Percentiles rank a stretch among this genome's conserved stretches.
These are phyloP conservation scores for Nesidiocoris tenuis DNA, from an alignment of 2,888 invertebrate genomes.

Conservation along the genomic window DNA sequence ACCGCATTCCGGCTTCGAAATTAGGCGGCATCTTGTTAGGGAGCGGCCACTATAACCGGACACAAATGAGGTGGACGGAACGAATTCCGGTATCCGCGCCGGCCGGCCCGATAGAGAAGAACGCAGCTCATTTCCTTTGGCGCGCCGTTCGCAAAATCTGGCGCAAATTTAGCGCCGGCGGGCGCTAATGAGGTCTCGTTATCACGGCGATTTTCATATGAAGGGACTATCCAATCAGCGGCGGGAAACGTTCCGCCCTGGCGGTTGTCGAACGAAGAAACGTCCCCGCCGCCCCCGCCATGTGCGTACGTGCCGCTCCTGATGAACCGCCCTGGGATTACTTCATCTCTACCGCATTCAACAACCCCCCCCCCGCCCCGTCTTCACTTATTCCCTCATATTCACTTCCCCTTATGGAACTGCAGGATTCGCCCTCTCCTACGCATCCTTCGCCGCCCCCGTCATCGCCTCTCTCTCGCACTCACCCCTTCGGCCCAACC, in stretches of 20 bases:
- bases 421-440: constrained; percentile 2
- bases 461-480: constrained; percentile 4
- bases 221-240: constrained; percentile 41
- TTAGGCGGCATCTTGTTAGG: constrained; percentile 30
- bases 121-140: constrained; percentile 37
- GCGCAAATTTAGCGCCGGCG: constrained; percentile 32
- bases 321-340: constrained; percentile 43
- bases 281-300: background rate
- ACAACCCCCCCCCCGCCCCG: constrained; percentile 4
- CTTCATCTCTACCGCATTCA: constrained; percentile 43
- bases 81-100: constrained; percentile 1
- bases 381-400: constrained; percentile 3
- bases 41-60: constrained; percentile 12
- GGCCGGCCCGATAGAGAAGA: constrained; percentile 21
- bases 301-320: constrained; percentile 40
- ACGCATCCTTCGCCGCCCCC: background rate
- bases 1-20: background rate
- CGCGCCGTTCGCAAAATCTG: constrained; percentile 12
- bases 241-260: background rate
- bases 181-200: constrained; percentile 42
- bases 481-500: constrained; percentile 18
- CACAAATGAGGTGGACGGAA: constrained; percentile 38
- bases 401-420: constrained; percentile 28
- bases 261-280: background rate
- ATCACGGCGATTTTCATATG: constrained; percentile 42